Evolutionary conservation across 2,113 vertebrate genomes (phyloP).

Genomic region (Helogale parvula): DNA sequence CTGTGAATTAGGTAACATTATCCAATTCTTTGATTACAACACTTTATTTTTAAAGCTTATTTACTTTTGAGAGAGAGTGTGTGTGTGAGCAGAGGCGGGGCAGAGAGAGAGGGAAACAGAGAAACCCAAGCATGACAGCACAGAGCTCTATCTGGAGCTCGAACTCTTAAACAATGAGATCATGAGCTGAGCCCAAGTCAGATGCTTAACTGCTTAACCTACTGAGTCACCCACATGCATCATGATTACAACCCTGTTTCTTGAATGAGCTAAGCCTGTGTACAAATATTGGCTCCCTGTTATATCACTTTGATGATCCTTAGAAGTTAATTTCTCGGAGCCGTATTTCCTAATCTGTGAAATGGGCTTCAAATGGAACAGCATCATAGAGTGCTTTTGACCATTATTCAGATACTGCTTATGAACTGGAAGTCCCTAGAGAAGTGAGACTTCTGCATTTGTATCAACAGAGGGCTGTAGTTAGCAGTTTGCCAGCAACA

Average conservation of each 20-base stretch:
- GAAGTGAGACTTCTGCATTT: background rate
- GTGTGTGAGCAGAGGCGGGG: no score
- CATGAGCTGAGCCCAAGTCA: no score
- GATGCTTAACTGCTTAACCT: no score
- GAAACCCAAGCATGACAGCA: no score
- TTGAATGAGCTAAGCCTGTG: background rate
- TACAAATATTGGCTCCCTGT: background rate
- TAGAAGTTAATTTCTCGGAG: background rate
- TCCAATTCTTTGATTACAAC: background rate
- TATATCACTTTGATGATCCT: background rate
- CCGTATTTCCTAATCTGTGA: background rate
- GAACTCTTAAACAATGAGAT: no score
- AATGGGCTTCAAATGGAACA: background rate
- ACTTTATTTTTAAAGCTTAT: background rate
- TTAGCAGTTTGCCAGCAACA: background rate
- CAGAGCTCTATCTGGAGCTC: no score
- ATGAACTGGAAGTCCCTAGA: background rate
- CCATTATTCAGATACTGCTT: background rate
- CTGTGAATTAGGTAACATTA: background rate
- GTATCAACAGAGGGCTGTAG: background rate
- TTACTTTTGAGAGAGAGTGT: no score
- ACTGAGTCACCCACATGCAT: no score
- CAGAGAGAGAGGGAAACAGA: no score
- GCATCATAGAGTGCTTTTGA: background rate
- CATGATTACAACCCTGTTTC: background rate